phyloP scores from a whole-genome alignment of 2,113 vertebrate species.

The Onychorhynchus coronatus region DNA sequence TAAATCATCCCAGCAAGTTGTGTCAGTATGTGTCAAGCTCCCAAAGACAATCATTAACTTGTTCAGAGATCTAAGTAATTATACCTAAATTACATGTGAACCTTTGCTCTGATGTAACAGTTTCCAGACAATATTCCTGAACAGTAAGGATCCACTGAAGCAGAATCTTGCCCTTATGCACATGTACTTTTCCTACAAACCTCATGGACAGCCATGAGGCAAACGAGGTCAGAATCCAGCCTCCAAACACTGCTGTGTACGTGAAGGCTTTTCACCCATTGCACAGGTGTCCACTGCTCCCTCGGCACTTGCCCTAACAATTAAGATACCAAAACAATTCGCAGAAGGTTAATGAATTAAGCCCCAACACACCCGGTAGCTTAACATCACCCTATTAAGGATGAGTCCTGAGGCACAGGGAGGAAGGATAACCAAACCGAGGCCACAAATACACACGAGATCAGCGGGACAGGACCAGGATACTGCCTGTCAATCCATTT shows the following conservation, averaged over 20 bases:
- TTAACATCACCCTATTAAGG: conserved; percentile 2
- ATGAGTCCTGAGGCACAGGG: not conserved
- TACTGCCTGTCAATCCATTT: accelerated
- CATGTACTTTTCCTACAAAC: not conserved
- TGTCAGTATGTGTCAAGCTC: not conserved
- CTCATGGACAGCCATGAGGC: not conserved
- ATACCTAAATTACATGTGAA: not conserved
- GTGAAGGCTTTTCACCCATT: not conserved
- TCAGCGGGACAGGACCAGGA: not conserved
- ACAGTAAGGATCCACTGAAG: not conserved
- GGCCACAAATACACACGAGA: not conserved
- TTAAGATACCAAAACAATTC: not conserved
- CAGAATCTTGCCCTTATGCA: not conserved
- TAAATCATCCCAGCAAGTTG: not conserved
- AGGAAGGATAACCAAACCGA: not conserved
- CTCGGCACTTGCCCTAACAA: not conserved
- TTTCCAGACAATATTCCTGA: not conserved
- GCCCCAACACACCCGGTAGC: not conserved
- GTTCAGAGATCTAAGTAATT: not conserved
- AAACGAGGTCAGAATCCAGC: not conserved
- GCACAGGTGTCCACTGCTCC: not conserved
- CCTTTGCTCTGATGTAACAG: not conserved
- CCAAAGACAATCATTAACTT: not conserved
- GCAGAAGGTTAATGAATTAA: conserved; percentile 33
- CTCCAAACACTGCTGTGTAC: not conserved